Conservation (phyloP, 1,140 invertebrate species). For the Pseudoatta argentina region DNA sequence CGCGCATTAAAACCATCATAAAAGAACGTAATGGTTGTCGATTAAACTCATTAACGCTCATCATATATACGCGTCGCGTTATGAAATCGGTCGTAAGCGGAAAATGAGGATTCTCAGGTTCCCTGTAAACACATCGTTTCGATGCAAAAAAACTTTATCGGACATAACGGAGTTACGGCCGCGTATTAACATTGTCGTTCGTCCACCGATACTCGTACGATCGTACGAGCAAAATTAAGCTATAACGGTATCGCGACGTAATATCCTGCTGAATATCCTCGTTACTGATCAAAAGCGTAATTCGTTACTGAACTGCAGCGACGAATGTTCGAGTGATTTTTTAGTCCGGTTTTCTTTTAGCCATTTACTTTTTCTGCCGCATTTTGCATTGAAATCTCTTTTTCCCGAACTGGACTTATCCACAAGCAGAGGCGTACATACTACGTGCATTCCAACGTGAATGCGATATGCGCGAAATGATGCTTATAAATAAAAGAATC, state of each 20-base stretch:
- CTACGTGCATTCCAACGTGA: neutral
- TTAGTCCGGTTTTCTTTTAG: neutral
- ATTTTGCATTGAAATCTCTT: neutral
- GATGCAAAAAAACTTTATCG: conserved; percentile 32
- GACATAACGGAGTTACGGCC: neutral
- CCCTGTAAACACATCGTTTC: conserved; percentile 20
- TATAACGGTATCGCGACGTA: neutral
- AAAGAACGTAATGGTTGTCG: conserved; percentile 17
- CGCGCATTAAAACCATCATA: conserved; percentile 33
- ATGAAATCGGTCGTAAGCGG: conserved; percentile 41
- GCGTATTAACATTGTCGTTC: conserved; percentile 26
- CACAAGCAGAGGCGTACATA: neutral
- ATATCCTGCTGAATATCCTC: conserved; percentile 23
- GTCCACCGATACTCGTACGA: neutral
- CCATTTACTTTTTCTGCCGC: neutral
- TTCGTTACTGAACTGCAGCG: neutral
- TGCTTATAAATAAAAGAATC: conserved; percentile 43
- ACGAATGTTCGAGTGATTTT: neutral
- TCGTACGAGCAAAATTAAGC: conserved; percentile 22
- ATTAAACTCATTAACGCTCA: conserved; percentile 51
- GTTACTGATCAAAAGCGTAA: neutral
- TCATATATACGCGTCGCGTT: neutral
- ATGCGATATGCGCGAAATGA: conserved; percentile 12
- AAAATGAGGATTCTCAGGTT: conserved; percentile 23
- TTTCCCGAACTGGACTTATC: neutral